Percentiles rank a stretch among this genome's conserved stretches.
These are phyloP conservation scores for Xyliphius kryptos DNA, from an alignment of 2,113 vertebrate species.

Conservation along the genomic window DNA sequence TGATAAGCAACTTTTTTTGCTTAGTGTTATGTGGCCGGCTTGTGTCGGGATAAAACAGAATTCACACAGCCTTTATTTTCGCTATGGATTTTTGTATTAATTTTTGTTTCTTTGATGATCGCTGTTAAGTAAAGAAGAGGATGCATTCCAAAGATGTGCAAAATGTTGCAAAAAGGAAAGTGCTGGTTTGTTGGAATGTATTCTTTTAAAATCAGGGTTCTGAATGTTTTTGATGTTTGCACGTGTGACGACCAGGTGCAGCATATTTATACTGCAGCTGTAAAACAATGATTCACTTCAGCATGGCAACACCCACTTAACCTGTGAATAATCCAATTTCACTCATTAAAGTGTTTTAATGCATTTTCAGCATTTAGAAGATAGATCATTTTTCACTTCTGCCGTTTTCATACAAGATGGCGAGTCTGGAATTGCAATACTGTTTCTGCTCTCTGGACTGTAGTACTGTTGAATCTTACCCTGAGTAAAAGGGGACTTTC, in stretches of 20 bases:
- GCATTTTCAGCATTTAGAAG: constrained; percentile 12
- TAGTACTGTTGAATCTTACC: constrained; percentile 14
- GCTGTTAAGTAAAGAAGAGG: background rate
- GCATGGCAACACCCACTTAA: constrained; percentile 25
- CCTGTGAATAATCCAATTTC: constrained; percentile 16
- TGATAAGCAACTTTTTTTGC: constrained; percentile 14
- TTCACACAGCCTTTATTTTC: constrained; percentile 12
- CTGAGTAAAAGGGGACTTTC: too few relatives aligned
- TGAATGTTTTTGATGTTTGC: background rate
- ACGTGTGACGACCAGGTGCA: constrained; percentile 13
- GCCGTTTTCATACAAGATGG: background rate
- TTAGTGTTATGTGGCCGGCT: constrained; percentile 14
- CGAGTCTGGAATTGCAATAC: constrained; percentile 1
- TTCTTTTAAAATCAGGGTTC: constrained; percentile 10
- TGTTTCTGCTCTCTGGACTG: constrained; percentile 1
- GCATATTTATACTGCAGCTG: constrained; percentile 2
- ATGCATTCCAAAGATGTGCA: background rate
- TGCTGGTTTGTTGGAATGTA: constrained; percentile 15
- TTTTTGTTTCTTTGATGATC: background rate
- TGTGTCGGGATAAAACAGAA: constrained; percentile 8
- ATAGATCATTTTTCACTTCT: background rate
- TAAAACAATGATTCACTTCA: constrained; percentile 22
- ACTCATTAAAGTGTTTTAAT: constrained; percentile 14
- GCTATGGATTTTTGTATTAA: background rate
- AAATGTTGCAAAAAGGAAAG: background rate